These are phyloP conservation scores for Campopleginae sp. DNA, from an alignment of 2,888 invertebrate genomes.

Conservation along the genomic window DNA sequence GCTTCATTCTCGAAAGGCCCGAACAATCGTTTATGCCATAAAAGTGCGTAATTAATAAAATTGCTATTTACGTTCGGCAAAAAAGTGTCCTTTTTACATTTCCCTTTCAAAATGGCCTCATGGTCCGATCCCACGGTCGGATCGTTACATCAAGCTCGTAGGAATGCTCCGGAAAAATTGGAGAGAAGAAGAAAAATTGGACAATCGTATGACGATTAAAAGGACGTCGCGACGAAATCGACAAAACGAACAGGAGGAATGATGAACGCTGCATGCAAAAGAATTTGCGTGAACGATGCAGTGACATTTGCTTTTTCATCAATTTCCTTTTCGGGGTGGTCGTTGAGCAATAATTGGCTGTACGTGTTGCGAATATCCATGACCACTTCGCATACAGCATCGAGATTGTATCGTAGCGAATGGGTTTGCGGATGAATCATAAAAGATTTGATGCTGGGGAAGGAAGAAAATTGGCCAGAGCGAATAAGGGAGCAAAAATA, in stretches of 20 bases:
- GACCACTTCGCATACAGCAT: constrained; percentile 79
- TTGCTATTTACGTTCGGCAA: too few relatives aligned
- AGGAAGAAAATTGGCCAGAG: neutral
- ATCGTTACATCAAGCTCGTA: neutral
- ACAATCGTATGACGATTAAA: neutral
- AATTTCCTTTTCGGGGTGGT: constrained; percentile 75
- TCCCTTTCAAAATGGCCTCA: too few relatives aligned
- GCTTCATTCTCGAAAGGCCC: too few relatives aligned
- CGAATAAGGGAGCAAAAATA: neutral
- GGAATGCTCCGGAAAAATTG: neutral
- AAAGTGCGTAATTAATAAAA: too few relatives aligned
- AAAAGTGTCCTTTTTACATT: too few relatives aligned
- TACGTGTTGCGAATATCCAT: constrained; percentile 75
- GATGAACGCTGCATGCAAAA: neutral
- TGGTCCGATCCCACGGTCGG: neutral
- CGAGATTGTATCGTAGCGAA: constrained; percentile 75
- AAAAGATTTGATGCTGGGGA: neutral
- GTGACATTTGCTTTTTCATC: constrained; percentile 78
- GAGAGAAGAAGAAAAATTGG: neutral
- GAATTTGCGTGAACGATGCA: neutral
- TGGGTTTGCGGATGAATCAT: constrained; percentile 3
- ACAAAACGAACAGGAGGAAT: neutral
- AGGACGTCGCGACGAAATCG: neutral
- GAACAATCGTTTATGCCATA: too few relatives aligned
- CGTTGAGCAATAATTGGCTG: constrained; percentile 75